Evolutionary conservation across 2,888 invertebrate species (phyloP).

Genomic region (Lasioglossum figueresi): DNA sequence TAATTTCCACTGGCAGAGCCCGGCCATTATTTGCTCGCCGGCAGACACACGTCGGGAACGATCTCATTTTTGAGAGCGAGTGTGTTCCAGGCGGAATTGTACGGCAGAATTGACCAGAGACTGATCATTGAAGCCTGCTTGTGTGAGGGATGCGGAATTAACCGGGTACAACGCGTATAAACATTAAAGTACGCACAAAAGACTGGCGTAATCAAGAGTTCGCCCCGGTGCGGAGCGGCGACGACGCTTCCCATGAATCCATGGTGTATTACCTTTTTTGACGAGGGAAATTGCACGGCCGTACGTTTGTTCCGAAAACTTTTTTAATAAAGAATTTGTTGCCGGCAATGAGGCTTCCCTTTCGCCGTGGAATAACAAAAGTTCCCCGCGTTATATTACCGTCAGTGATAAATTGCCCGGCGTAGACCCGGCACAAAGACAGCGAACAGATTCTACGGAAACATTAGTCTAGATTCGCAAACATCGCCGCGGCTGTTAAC

Average conservation of each 20-base stretch:
- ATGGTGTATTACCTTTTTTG: constrained; percentile 52
- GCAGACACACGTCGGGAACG: neutral
- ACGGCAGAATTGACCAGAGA: constrained; percentile 5
- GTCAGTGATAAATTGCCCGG: constrained; percentile 52
- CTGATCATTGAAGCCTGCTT: constrained; percentile 10
- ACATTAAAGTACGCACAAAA: constrained; percentile 53
- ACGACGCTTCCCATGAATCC: constrained; percentile 39
- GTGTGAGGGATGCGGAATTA: constrained; percentile 16
- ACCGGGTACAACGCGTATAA: constrained; percentile 31
- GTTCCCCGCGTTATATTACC: constrained; percentile 48
- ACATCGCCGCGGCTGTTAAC: neutral
- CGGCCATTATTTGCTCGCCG: neutral
- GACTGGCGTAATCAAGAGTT: constrained; percentile 51
- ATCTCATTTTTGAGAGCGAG: constrained; percentile 18
- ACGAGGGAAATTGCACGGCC: constrained; percentile 39
- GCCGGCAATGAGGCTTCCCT: constrained; percentile 50
- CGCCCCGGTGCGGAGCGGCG: neutral
- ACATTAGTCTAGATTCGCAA: constrained; percentile 34
- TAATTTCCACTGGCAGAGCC: neutral
- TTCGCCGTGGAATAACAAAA: constrained; percentile 51
- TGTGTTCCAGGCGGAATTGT: neutral
- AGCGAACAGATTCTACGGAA: constrained; percentile 35
- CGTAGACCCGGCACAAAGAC: constrained; percentile 35
- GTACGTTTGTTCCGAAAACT: constrained; percentile 56
- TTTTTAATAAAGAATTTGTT: constrained; percentile 65